Evolutionary conservation across 2,888 invertebrate genomes (phyloP).

Genomic region (Trichogramma evanescens): DNA sequence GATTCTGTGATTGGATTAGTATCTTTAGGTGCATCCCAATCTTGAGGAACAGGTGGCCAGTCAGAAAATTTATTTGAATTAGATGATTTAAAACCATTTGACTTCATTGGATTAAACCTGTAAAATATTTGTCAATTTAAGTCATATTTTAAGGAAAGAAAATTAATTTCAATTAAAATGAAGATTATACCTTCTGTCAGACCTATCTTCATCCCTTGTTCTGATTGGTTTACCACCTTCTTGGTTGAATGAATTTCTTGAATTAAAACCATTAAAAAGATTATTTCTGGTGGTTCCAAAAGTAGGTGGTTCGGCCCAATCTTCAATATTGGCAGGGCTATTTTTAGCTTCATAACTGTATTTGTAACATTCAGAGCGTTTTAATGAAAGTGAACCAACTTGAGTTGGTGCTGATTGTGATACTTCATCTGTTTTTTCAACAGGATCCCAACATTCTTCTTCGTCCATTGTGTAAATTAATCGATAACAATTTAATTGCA

Average conservation of each 20-base stretch:
- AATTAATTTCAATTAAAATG: not conserved
- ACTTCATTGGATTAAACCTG: conserved; percentile 12
- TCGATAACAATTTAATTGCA: not conserved
- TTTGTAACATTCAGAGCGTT: conserved; percentile 20
- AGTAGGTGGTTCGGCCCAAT: conserved; percentile 18
- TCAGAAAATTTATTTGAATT: conserved; percentile 8
- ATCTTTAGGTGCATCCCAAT: conserved; percentile 18
- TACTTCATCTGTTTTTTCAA: not conserved
- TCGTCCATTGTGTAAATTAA: conserved; percentile 9
- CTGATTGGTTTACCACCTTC: conserved; percentile 8
- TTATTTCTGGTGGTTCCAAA: conserved; percentile 7
- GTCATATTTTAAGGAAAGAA: not conserved
- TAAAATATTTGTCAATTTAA: not conserved
- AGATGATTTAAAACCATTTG: conserved; percentile 1
- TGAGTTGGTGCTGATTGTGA: not conserved
- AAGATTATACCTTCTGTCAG: conserved; percentile 4
- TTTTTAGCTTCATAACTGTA: conserved; percentile 21
- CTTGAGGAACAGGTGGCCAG: conserved; percentile 4
- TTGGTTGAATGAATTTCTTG: conserved; percentile 10
- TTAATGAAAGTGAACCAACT: conserved; percentile 8
- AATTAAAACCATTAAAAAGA: conserved; percentile 9
- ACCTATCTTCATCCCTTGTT: conserved; percentile 2
- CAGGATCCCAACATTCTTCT: conserved; percentile 20
- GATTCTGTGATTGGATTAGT: conserved; percentile 8
- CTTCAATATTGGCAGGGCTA: conserved; percentile 22